These are phyloP conservation scores for Myopa tessellatipennis DNA, from an alignment of 2,888 invertebrate genomes.

Conservation along the genomic window DNA sequence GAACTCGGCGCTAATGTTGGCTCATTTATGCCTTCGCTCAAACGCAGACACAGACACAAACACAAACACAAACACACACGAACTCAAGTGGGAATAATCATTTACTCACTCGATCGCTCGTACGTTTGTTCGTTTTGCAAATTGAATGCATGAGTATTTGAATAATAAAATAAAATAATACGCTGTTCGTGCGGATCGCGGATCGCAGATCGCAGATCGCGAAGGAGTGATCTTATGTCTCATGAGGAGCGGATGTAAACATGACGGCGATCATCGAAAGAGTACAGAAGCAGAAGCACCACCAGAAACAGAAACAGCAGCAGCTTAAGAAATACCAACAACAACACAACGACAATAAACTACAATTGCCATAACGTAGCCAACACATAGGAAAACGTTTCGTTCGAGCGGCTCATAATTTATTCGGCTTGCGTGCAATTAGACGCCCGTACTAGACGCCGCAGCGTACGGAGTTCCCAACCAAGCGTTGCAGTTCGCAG, in stretches of 20 bases:
- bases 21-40: conserved; percentile 16
- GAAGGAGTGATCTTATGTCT: conserved; percentile 4
- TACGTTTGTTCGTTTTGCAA: conserved; percentile 22
- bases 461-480: neutral
- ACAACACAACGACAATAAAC: neutral
- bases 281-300: neutral
- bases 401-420: conserved; percentile 32
- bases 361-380: neutral
- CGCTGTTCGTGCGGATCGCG: conserved; percentile 33
- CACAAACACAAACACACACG: neutral
- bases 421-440: conserved; percentile 33
- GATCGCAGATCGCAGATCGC: conserved; percentile 5
- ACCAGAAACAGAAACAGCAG: neutral
- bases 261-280: conserved; percentile 25
- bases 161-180: conserved; percentile 38
- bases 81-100: neutral
- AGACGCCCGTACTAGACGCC: conserved; percentile 26
- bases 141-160: conserved; percentile 33
- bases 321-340: neutral
- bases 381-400: conserved; percentile 3
- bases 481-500: neutral
- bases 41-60: neutral
- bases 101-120: neutral
- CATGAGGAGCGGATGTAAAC: conserved; percentile 35
- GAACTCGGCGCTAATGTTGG: conserved; percentile 1